phyloP scores from a whole-genome alignment of 2,113 vertebrate genomes.

The Periophthalmus modestus region DNA sequence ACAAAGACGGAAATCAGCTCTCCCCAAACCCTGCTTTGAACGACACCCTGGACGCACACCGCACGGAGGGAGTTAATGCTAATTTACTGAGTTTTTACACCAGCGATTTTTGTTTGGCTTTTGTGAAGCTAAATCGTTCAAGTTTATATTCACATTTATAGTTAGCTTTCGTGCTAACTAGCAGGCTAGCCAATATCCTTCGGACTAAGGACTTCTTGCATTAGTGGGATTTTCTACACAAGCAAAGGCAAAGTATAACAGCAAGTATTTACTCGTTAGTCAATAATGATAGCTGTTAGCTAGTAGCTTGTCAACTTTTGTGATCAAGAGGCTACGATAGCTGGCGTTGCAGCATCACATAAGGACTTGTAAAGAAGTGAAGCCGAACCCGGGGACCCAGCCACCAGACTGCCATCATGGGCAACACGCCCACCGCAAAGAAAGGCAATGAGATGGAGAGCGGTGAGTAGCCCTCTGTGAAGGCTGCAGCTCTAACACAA shows the following conservation, averaged over 20 bases:
- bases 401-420: constrained; percentile 84
- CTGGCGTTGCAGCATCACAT: constrained; percentile 52
- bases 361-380: constrained; percentile 54
- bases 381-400: constrained; percentile 58
- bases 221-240: constrained; percentile 25
- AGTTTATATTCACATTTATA: constrained; percentile 32
- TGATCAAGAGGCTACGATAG: constrained; percentile 35
- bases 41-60: constrained; percentile 36
- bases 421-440: constrained; percentile 94
- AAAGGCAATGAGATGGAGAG: constrained; percentile 92
- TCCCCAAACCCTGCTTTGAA: constrained; percentile 34
- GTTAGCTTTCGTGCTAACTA: constrained; percentile 52
- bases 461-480: constrained; percentile 73
- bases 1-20: constrained; percentile 31
- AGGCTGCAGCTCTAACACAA: not conserved
- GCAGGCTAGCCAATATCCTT: constrained; percentile 38
- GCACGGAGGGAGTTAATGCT: constrained; percentile 18
- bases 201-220: constrained; percentile 29
- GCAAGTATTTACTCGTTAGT: constrained; percentile 25
- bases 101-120: constrained; percentile 24
- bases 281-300: constrained; percentile 71
- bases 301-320: constrained; percentile 59
- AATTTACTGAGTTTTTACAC: constrained; percentile 2
- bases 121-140: constrained; percentile 40
- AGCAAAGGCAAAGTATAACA: not conserved